Evolutionary conservation across 1,140 invertebrate genomes (phyloP).

Genomic region (Caenorhabditis inopinata): DNA sequence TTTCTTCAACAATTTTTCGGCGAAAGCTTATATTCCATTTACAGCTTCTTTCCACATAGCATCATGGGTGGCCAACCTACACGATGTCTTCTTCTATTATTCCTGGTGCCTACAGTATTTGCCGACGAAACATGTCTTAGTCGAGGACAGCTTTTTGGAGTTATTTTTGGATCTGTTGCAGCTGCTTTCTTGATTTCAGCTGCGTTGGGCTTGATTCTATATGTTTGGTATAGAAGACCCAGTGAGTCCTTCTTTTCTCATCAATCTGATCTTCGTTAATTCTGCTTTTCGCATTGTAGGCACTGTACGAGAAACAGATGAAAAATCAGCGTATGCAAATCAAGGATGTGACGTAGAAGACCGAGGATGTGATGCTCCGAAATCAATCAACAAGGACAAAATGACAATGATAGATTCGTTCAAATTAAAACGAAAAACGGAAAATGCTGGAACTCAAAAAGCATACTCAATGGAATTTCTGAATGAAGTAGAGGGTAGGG

Average conservation of each 20-base stretch:
- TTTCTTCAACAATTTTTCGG: background rate
- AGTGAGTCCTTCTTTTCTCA: background rate
- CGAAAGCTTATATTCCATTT: background rate
- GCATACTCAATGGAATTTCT: slow-evolving; percentile 41
- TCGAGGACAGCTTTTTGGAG: slow-evolving; percentile 34
- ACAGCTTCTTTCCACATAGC: background rate
- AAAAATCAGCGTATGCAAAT: slow-evolving; percentile 35
- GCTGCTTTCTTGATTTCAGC: slow-evolving; percentile 37
- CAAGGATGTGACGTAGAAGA: slow-evolving; percentile 35
- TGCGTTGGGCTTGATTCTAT: slow-evolving; percentile 14
- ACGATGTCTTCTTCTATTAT: background rate
- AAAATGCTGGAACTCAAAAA: slow-evolving; percentile 42
- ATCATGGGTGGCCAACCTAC: background rate
- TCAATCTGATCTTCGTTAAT: background rate
- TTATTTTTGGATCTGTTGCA: slow-evolving; percentile 41
- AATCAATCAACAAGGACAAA: slow-evolving; percentile 35
- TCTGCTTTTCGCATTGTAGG: no score
- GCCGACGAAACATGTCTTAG: slow-evolving; percentile 24
- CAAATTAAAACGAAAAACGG: slow-evolving; percentile 10
- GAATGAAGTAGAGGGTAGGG: slow-evolving; percentile 41
- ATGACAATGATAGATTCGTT: slow-evolving; percentile 49
- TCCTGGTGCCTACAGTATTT: background rate
- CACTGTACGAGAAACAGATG: background rate
- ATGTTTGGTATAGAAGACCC: background rate
- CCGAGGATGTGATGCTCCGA: slow-evolving; percentile 24